Evolutionary conservation across 2,888 invertebrate genomes (phyloP), one percentile per base, ranked within the genome.

Genomic region (Panopea generosa): DNA sequence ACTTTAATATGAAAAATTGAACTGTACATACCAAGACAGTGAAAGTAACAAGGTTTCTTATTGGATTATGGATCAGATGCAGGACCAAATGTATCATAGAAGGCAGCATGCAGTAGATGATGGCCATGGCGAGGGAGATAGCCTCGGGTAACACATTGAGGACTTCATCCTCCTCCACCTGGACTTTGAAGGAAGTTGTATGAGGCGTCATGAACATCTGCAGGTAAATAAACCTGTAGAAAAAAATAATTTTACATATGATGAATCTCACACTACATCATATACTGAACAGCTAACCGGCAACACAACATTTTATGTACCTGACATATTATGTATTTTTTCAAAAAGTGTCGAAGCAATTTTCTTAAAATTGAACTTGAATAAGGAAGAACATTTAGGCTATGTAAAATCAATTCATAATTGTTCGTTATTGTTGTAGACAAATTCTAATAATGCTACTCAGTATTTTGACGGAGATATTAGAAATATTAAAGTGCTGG

Each of bases 191-290:
- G 7, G 90, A 90, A 16, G 89, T 88, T 16, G 84, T 74, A 0
- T 87, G 84, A n/a, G 89, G 89, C 0, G 84, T 66, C 68, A 90
- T 76, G 62, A 88, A 90, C 50, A 89, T 72, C 78, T 90, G 90
- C 7, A 90, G 79, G 60, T 88, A 83, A 22, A 88, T 82, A 77
- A 90, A 90, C 59, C 90, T 90, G 87, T 7, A 82, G 83, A 33
- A 63, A 56, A 14, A 26, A n/a, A n/a, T n/a, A n/a, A n/a, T n/a
- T n/a, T n/a, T n/a, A n/a, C 11, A 43, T 16, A 50, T 33, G 16
- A 52, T 29, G 40, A 0, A 18, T 6, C 16, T 40, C 22, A 22
- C 29, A n/a, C 4, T n/a, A n/a, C n/a, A n/a, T n/a, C n/a, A n/a
- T n/a, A n/a, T n/a, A n/a, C n/a, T n/a, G n/a, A n/a, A n/a, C n/a